Conservation (phyloP, 2,113 vertebrate genomes). For the Trinectes maculatus region DNA sequence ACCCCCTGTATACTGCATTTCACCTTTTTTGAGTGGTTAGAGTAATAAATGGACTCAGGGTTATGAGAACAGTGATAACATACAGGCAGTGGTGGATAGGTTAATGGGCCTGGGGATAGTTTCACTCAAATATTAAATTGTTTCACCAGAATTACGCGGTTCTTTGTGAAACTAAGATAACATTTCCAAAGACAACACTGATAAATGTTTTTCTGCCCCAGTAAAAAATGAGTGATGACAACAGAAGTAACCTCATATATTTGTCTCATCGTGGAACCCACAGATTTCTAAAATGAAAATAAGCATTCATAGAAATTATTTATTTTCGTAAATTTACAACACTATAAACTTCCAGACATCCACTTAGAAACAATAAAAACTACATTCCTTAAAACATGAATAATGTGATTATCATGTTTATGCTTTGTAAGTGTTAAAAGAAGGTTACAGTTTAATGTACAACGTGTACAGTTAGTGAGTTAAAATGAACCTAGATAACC, state of each 20-base stretch:
- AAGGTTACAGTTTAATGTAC: too few relatives aligned
- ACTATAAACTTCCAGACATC: too few relatives aligned
- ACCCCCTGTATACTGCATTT: constrained; percentile 26
- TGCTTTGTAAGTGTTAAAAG: too few relatives aligned
- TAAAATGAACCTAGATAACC: too few relatives aligned
- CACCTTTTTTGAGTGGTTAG: constrained; percentile 32
- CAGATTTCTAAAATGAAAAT: too few relatives aligned
- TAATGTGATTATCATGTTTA: too few relatives aligned
- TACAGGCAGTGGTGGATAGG: constrained; percentile 27
- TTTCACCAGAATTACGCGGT: constrained; percentile 20
- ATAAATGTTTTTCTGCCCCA: constrained; percentile 11
- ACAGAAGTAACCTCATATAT: constrained; percentile 4
- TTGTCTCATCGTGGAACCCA: neutral
- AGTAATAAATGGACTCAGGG: constrained; percentile 44
- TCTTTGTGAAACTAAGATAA: constrained; percentile 15
- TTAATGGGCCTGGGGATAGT: constrained; percentile 42
- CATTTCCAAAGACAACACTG: constrained; percentile 14
- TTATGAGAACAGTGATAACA: constrained; percentile 52
- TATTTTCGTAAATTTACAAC: too few relatives aligned
- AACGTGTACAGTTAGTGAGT: too few relatives aligned
- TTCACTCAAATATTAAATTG: constrained; percentile 26
- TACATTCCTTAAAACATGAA: too few relatives aligned
- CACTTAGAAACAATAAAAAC: too few relatives aligned
- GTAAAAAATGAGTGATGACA: neutral
- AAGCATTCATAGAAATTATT: too few relatives aligned